phyloP scores from a whole-genome alignment of 2,888 invertebrate genomes.

The Agapostemon virescens region DNA sequence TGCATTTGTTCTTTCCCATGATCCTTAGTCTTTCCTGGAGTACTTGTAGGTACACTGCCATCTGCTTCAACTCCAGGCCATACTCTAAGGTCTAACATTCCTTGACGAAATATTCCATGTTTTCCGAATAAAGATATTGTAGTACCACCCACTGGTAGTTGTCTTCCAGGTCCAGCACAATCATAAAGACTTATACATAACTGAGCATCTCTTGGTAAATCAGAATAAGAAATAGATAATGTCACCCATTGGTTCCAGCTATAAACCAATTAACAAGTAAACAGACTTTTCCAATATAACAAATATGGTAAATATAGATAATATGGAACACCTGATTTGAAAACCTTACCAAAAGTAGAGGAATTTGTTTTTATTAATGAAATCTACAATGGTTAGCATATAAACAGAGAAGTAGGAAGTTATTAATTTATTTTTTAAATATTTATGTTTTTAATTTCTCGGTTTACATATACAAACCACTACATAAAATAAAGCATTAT shows the following conservation, averaged over 20 bases:
- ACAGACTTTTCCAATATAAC: background rate
- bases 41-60: slow-evolving; percentile 86
- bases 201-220: slow-evolving; percentile 92
- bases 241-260: slow-evolving; percentile 99
- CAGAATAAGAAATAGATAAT: slow-evolving; percentile 93
- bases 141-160: slow-evolving; percentile 94
- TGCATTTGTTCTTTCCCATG: slow-evolving; percentile 93
- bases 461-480: too few species aligned
- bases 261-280: slow-evolving; percentile 69
- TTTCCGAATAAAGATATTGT: slow-evolving; percentile 96
- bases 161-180: slow-evolving; percentile 92
- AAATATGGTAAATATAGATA: background rate
- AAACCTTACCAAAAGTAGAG: too few species aligned
- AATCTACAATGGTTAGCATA: background rate
- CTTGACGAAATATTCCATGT: slow-evolving; percentile 93
- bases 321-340: too few species aligned
- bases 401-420: too few species aligned
- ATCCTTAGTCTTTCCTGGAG: slow-evolving; percentile 93
- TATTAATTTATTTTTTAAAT: too few species aligned
- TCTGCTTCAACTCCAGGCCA: slow-evolving; percentile 93
- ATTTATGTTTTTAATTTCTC: too few species aligned
- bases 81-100: slow-evolving; percentile 94
- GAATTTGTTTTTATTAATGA: background rate
- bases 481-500: too few species aligned
- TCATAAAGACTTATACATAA: slow-evolving; percentile 95